Base-by-base conservation (phyloP, 2,113 vertebrate species). In the Scalopus aquaticus region DNA sequence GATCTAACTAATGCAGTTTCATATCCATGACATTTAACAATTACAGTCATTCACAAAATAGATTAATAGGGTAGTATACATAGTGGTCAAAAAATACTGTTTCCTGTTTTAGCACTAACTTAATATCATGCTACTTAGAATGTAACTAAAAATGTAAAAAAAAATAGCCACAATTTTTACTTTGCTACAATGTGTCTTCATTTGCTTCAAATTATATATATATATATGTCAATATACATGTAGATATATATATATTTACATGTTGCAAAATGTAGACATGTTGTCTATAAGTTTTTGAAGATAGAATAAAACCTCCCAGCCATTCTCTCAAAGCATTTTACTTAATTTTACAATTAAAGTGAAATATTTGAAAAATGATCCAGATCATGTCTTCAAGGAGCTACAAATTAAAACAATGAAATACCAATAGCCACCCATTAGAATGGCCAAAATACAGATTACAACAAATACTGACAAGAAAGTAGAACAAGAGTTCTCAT, bases 21-120 rank as follows among this genome's bases (percentile, higher is more conserved):
- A 88, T 8, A 91, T 78, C 4, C 12, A 58, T 94, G 69, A 78
- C 42, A 85, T 94, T 97, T 81, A 94, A 60, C 51, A 91, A 46
- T n/a, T 73, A 81, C 15, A 67, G 13, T 85, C 51, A 89, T 26
- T 7, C 16, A 77, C 39, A 39, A 80, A 70, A 30, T 56, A 28
- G 35, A 87, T 87, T 91, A 86, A 44, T n/a, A 39, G 7, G 3
- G 16, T 35, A 8, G 10, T n/a, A 46, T 30, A 32, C 9, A 11
- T 5, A 35, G 5, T 24, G 28, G 62, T 5, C 10, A 90, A 73
- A 82, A 62, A 39, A 0, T 3, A 46, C 2, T 7, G 6, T 30
- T 60, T 65, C 5, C 19, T 58, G 9, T 79, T 16, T 49, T 69
- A 56, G 70, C 2, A 51, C 5, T 35, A 80, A 86, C 9, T 64